Conservation (phyloP, 2,888 invertebrate species). For the Xylocampa areola region DNA sequence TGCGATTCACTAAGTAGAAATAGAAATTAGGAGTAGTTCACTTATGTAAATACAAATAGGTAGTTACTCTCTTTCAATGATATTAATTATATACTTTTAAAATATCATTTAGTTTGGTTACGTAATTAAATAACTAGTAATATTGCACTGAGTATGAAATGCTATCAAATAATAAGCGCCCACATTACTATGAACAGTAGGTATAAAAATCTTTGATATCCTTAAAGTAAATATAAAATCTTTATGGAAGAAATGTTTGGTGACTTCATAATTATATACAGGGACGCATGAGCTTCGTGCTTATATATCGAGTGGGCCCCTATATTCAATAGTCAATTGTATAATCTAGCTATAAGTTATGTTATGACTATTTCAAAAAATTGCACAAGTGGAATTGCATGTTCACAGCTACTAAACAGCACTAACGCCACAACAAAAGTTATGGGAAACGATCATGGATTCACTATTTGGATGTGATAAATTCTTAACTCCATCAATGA, state of each 20-base stretch:
- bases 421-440: conserved; percentile 79
- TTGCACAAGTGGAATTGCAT: conserved; percentile 89
- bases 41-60: conserved; percentile 88
- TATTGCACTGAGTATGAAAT: conserved; percentile 91
- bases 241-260: conserved; percentile 87
- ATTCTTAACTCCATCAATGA: conserved; percentile 71
- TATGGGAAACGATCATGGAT: conserved; percentile 77
- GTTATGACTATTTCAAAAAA: conserved; percentile 89
- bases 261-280: conserved; percentile 77
- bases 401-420: conserved; percentile 88
- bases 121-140: conserved; percentile 91
- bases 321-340: conserved; percentile 88
- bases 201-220: conserved; percentile 84
- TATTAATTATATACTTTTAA: conserved; percentile 86
- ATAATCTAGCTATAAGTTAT: conserved; percentile 89
- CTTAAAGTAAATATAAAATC: conserved; percentile 88
- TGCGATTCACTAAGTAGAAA: conserved; percentile 81
- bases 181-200: conserved; percentile 82
- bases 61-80: conserved; percentile 87
- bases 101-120: conserved; percentile 90
- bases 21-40: conserved; percentile 83
- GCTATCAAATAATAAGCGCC: conserved; percentile 90
- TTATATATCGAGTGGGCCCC: conserved; percentile 85
- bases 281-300: conserved; percentile 81
- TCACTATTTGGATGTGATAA: conserved; percentile 74